These are phyloP conservation scores for Acanthococcus lagerstroemiae DNA, from an alignment of 2,888 invertebrate genomes.

Conservation along the genomic window DNA sequence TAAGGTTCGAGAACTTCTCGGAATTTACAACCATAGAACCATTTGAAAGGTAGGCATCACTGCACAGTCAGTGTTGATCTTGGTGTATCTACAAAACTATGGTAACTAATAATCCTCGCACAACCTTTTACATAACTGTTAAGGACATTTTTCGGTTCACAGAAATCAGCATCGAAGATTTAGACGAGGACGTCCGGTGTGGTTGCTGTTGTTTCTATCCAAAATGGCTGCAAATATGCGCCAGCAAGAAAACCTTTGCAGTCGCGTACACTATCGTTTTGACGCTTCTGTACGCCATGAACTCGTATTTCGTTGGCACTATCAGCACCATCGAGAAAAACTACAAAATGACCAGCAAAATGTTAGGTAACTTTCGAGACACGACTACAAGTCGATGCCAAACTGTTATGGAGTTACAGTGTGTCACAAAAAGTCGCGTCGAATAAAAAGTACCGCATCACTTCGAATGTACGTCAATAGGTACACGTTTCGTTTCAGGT, in stretches of 20 bases:
- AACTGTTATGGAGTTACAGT: too few species aligned
- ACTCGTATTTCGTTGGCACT: conserved; percentile 54
- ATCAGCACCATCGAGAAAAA: conserved; percentile 57
- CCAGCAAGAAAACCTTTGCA: conserved; percentile 52
- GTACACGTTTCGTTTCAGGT: conserved; percentile 42
- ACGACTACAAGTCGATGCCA: too few species aligned
- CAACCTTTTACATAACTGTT: too few species aligned
- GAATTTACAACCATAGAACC: too few species aligned
- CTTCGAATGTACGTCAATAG: not conserved
- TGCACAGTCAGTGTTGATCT: too few species aligned
- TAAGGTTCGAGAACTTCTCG: too few species aligned
- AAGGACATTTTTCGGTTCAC: too few species aligned
- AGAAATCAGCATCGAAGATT: too few species aligned
- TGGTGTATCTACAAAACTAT: too few species aligned
- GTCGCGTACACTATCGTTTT: conserved; percentile 53
- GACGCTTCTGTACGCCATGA: conserved; percentile 55
- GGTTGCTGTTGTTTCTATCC: conserved; percentile 35
- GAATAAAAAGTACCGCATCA: not conserved
- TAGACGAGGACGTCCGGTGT: conserved; percentile 33
- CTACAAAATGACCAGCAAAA: conserved; percentile 58
- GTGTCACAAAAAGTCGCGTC: too few species aligned
- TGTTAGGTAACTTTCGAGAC: conserved; percentile 41
- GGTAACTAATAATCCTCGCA: too few species aligned
- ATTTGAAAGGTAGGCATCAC: too few species aligned
- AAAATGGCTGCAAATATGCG: conserved; percentile 49